These are phyloP conservation scores for Cossypha caffra DNA, from an alignment of 2,797 vertebrate species.

Conservation along the genomic window DNA sequence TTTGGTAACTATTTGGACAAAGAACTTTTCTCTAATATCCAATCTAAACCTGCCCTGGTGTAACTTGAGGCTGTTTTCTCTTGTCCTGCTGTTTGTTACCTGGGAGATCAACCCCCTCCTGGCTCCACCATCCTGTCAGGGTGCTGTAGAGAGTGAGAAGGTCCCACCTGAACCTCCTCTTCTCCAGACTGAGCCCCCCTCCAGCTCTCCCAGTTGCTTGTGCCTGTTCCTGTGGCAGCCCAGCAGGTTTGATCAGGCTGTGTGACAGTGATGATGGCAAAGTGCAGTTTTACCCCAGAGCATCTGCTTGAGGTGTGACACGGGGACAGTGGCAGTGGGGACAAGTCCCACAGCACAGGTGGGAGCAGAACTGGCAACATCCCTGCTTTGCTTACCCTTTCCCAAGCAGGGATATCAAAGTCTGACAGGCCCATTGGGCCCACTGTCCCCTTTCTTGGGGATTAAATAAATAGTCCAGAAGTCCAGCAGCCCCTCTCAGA, in stretches of 20 bases:
- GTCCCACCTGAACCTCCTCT: not conserved
- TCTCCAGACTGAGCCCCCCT: not conserved
- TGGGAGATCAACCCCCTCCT: not conserved
- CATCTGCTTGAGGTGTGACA: not conserved
- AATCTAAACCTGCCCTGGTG: not conserved
- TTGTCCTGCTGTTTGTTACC: not conserved
- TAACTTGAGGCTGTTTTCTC: not conserved
- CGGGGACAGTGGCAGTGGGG: accelerated
- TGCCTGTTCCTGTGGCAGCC: not conserved
- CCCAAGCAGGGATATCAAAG: accelerated
- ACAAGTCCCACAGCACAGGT: not conserved
- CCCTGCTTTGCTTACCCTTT: not conserved
- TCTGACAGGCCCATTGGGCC: not conserved
- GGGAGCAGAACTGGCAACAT: not conserved
- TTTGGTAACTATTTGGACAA: not conserved
- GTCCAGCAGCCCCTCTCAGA: not conserved
- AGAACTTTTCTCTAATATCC: not conserved
- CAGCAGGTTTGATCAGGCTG: not conserved
- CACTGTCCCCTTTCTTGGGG: not conserved
- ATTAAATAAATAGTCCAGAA: not conserved
- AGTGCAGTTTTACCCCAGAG: not conserved
- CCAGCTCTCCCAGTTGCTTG: not conserved
- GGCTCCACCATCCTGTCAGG: not conserved
- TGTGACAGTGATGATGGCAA: accelerated
- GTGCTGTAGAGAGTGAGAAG: not conserved